Conservation (phyloP, 2,888 invertebrate genomes). For the Liodrosophila aerea region DNA sequence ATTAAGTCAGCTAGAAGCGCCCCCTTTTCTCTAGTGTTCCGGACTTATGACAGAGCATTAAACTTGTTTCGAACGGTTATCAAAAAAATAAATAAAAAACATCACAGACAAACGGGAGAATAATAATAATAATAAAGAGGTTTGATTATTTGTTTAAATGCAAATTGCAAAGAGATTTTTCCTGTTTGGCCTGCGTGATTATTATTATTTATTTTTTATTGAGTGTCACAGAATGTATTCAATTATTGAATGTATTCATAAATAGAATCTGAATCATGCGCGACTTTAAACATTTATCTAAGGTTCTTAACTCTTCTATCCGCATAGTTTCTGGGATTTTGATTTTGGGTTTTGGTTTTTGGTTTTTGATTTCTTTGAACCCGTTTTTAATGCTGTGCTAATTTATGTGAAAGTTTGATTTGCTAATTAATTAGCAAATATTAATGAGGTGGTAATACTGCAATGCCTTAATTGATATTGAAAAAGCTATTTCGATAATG, state of each 20-base stretch:
- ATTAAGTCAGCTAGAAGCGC: conserved; percentile 46
- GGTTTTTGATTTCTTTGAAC: conserved; percentile 38
- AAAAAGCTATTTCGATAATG: conserved; percentile 6
- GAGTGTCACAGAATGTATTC: conserved; percentile 37
- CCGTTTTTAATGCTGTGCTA: conserved; percentile 62
- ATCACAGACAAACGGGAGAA: neutral
- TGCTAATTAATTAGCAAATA: conserved; percentile 51
- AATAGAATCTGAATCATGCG: conserved; percentile 57
- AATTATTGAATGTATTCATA: conserved; percentile 44
- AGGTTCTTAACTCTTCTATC: conserved; percentile 23
- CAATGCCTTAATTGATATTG: conserved; percentile 29
- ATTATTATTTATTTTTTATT: conserved; percentile 36
- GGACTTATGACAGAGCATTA: conserved; percentile 45
- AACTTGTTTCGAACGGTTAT: conserved; percentile 62
- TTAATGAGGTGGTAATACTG: conserved; percentile 21
- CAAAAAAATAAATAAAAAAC: conserved; percentile 22
- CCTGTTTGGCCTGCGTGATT: conserved; percentile 47
- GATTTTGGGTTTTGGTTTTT: conserved; percentile 2
- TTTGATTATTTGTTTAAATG: conserved; percentile 55
- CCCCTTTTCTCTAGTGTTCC: conserved; percentile 50
- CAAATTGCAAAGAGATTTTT: conserved; percentile 61
- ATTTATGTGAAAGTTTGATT: conserved; percentile 60
- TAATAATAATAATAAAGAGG: conserved; percentile 37
- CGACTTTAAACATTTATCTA: conserved; percentile 52
- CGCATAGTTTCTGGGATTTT: no score